phyloP scores from a whole-genome alignment of 2,797 vertebrate species.

The Diplodus sargus region DNA sequence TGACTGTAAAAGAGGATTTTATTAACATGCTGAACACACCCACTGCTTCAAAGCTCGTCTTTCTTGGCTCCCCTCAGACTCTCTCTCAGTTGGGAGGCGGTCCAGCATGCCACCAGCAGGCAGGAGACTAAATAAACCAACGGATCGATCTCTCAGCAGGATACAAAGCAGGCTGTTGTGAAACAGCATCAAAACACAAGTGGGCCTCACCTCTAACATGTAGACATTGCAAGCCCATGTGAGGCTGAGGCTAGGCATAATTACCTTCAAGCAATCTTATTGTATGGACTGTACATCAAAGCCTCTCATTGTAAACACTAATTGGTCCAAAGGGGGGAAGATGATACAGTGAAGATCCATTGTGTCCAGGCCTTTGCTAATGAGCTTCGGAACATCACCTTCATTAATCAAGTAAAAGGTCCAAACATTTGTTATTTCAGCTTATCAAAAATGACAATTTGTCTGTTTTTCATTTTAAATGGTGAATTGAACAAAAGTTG shows the following conservation, averaged over 20 bases:
- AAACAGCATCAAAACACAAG: slow-evolving; percentile 16
- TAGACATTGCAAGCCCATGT: not conserved
- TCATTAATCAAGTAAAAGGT: not conserved
- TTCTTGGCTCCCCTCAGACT: not conserved
- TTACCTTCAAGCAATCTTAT: not conserved
- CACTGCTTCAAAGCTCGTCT: not conserved
- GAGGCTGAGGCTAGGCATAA: not conserved
- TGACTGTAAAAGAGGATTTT: not conserved
- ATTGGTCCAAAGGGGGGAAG: slow-evolving; percentile 1
- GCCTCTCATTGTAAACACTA: slow-evolving; percentile 12
- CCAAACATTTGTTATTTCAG: not conserved
- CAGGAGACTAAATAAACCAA: slow-evolving; percentile 22
- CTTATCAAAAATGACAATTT: not conserved
- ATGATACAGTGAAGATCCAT: not conserved
- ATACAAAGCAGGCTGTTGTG: not conserved
- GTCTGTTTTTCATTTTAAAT: not conserved
- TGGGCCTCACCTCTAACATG: not conserved
- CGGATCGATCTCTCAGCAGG: slow-evolving; percentile 13
- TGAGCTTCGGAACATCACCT: no score
- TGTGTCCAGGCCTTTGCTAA: not conserved
- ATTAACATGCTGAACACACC: not conserved
- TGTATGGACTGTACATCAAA: slow-evolving; percentile 13
- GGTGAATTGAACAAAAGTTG: not conserved
- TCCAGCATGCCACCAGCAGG: slow-evolving; percentile 13
- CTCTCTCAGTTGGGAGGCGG: slow-evolving; percentile 21